A percentile compares a stretch with the other conserved stretches of the same genome.
Evolutionary conservation across 2,113 vertebrate species (phyloP).

Genomic region (Microcebus lehilahytsara): DNA sequence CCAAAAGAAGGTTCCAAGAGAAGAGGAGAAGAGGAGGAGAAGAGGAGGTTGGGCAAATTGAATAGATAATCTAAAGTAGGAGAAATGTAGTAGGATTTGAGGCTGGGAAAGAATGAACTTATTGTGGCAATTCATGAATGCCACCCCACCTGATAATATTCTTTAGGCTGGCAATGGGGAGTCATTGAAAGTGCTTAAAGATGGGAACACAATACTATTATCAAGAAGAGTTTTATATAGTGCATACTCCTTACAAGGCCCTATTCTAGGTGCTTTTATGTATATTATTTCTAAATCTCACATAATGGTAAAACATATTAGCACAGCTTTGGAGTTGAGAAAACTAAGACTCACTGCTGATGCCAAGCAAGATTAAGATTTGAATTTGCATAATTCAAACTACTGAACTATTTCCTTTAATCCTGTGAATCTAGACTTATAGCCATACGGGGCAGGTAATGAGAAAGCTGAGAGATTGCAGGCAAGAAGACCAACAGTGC

Average conservation of each 20-base stretch:
- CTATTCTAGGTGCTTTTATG: background rate
- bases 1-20: background rate
- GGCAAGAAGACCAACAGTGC: background rate
- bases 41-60: background rate
- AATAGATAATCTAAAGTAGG: background rate
- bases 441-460: background rate
- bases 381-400: background rate
- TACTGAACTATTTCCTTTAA: background rate
- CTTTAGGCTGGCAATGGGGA: background rate
- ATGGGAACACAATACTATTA: background rate
- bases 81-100: background rate
- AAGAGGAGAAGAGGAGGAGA: no score
- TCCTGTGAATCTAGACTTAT: background rate
- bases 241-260: background rate
- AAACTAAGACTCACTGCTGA: background rate
- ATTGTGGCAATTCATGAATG: background rate
- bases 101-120: background rate
- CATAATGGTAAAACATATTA: background rate
- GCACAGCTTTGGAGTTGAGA: background rate
- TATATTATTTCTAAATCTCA: background rate
- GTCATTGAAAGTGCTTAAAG: background rate
- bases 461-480: background rate
- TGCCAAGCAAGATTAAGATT: background rate
- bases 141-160: background rate
- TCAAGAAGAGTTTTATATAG: background rate